Conservation (phyloP, 2,113 vertebrate genomes). For the Siphamia tubifer region DNA sequence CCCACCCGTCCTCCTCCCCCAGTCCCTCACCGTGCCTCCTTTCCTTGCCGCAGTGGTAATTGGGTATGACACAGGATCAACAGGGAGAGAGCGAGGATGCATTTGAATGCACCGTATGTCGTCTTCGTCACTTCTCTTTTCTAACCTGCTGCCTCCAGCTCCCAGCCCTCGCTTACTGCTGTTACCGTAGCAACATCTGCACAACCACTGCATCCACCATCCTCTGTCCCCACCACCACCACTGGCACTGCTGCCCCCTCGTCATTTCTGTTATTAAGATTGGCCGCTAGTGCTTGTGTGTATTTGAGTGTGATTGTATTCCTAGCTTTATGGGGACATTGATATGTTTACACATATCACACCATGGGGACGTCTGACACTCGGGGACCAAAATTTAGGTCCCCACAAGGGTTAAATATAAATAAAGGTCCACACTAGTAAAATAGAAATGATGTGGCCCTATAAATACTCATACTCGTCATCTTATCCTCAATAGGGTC, state of each 20-base stretch:
- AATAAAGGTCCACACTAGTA: no score
- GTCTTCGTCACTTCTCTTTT: conserved; percentile 53
- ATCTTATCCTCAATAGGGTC: no score
- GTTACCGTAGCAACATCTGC: conserved; percentile 78
- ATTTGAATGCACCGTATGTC: conserved; percentile 68
- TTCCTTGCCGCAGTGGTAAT: conserved; percentile 64
- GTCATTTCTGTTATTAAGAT: conserved; percentile 74
- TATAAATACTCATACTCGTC: no score
- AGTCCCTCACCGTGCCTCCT: not conserved
- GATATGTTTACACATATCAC: no score
- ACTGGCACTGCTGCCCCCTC: conserved; percentile 18
- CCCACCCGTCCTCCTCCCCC: not conserved
- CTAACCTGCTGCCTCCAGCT: conserved; percentile 70
- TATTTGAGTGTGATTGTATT: not conserved
- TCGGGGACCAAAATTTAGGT: no score
- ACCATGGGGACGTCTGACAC: no score
- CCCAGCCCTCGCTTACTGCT: conserved; percentile 37
- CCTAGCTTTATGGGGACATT: no score
- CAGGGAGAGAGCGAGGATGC: conserved; percentile 52
- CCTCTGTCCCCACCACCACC: not conserved
- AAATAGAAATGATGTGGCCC: no score
- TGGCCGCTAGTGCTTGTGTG: conserved; percentile 31
- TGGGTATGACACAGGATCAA: conserved; percentile 78
- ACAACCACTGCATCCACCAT: conserved; percentile 44
- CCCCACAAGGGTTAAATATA: no score